Conservation (phyloP, 1,140 invertebrate species). For the Riptortus pedestris region DNA sequence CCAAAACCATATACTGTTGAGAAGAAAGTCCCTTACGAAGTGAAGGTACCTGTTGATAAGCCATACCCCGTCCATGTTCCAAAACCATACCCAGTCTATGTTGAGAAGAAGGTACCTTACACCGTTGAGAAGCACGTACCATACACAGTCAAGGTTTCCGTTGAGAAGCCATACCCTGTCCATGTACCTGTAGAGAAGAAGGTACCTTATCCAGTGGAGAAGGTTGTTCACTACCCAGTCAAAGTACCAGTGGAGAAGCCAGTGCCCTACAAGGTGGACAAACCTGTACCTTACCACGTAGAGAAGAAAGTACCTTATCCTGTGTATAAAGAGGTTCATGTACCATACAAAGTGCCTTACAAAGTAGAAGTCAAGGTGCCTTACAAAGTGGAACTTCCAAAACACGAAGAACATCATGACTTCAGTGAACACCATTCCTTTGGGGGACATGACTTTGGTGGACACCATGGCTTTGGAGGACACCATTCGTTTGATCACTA, state of each 20-base stretch:
- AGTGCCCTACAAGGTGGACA: slow-evolving; percentile 47
- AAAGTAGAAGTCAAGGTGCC: slow-evolving; percentile 16
- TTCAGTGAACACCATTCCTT: too few relatives aligned
- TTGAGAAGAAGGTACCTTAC: slow-evolving; percentile 42
- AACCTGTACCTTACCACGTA: slow-evolving; percentile 61
- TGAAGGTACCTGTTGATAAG: slow-evolving; percentile 50
- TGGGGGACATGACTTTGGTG: too few relatives aligned
- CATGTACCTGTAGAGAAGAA: slow-evolving; percentile 42
- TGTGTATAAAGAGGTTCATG: slow-evolving; percentile 29
- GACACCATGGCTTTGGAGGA: too few relatives aligned
- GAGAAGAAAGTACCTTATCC: slow-evolving; percentile 43
- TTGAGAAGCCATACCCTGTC: slow-evolving; percentile 51
- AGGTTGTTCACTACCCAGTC: slow-evolving; percentile 52
- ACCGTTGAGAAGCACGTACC: slow-evolving; percentile 62
- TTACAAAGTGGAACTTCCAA: neutral
- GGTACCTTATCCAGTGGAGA: slow-evolving; percentile 44
- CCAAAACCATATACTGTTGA: slow-evolving; percentile 39
- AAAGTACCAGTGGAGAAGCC: slow-evolving; percentile 46
- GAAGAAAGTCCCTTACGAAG: slow-evolving; percentile 49
- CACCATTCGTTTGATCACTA: too few relatives aligned
- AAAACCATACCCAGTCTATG: slow-evolving; percentile 38
- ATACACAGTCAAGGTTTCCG: slow-evolving; percentile 56
- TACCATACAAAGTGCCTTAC: neutral
- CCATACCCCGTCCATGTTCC: slow-evolving; percentile 60
- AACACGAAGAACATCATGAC: too few relatives aligned